Evolutionary conservation across 2,888 invertebrate species (phyloP).

Genomic region (Protula sp.): DNA sequence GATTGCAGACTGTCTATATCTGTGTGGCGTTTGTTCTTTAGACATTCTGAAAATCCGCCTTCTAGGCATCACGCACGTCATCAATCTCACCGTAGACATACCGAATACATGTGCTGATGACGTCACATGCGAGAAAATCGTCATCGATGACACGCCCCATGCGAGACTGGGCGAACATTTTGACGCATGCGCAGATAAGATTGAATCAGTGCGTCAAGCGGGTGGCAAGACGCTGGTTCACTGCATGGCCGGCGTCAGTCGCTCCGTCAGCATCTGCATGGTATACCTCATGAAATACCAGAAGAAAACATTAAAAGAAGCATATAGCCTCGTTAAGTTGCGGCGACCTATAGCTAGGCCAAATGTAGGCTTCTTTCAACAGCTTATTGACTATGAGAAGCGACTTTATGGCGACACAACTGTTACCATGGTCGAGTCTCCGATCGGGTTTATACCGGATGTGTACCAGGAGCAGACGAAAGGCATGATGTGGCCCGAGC

Average conservation of each 20-base stretch:
- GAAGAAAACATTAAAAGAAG: conserved; percentile 70
- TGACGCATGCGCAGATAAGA: conserved; percentile 68
- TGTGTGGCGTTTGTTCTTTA: conserved; percentile 74
- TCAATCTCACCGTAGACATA: conserved; percentile 78
- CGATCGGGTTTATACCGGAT: conserved; percentile 49
- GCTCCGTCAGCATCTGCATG: conserved; percentile 77
- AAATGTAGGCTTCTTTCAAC: conserved; percentile 84
- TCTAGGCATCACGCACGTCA: conserved; percentile 69
- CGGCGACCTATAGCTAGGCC: conserved; percentile 77
- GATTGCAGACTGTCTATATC: conserved; percentile 68
- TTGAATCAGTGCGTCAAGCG: conserved; percentile 63
- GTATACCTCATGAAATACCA: conserved; percentile 86
- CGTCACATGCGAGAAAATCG: conserved; percentile 65
- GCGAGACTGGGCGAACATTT: conserved; percentile 71
- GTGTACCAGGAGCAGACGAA: conserved; percentile 40
- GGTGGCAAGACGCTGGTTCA: conserved; percentile 77
- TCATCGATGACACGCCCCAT: conserved; percentile 69
- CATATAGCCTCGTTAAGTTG: conserved; percentile 71
- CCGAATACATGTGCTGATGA: conserved; percentile 57
- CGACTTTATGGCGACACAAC: conserved; percentile 61
- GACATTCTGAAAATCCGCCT: conserved; percentile 65
- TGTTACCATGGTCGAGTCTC: conserved; percentile 70
- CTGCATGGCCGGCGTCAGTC: conserved; percentile 84
- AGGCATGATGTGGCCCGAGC: not conserved
- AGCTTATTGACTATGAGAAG: conserved; percentile 78